Evolutionary conservation across 2,113 vertebrate genomes (phyloP).

Genomic region (Halcyon senegalensis): DNA sequence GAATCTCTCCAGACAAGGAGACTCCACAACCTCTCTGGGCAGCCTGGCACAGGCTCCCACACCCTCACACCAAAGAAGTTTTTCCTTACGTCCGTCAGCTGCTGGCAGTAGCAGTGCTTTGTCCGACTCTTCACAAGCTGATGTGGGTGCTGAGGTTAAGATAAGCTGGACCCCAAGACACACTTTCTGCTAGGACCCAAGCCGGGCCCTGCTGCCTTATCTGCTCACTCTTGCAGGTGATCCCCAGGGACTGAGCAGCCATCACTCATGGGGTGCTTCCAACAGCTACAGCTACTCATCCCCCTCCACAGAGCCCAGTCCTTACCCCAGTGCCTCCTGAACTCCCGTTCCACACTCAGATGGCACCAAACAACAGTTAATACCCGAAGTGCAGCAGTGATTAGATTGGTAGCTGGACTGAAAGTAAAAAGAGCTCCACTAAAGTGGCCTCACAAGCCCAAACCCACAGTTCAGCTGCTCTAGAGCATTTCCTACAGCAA

Average conservation of each 20-base stretch:
- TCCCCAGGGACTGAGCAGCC: neutral
- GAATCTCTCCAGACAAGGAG: neutral
- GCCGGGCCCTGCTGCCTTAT: neutral
- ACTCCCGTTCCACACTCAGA: neutral
- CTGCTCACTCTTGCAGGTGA: neutral
- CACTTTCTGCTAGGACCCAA: neutral
- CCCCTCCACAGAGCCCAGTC: too few species aligned
- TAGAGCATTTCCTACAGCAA: neutral
- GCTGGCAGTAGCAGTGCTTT: neutral
- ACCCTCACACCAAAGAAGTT: neutral
- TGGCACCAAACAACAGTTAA: neutral
- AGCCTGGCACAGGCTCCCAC: too few species aligned
- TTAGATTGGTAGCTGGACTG: neutral
- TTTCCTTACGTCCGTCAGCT: neutral
- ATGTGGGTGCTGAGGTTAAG: neutral
- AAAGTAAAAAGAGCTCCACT: neutral
- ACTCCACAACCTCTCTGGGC: too few species aligned
- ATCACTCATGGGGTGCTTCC: accelerated
- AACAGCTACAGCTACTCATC: neutral
- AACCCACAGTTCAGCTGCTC: neutral
- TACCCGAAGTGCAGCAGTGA: neutral
- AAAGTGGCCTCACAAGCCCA: neutral
- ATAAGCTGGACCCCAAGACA: neutral
- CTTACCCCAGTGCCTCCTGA: neutral
- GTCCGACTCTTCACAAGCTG: neutral